Percentiles rank a stretch among this genome's conserved stretches.
phyloP scores from a whole-genome alignment of 2,797 vertebrate genomes.

The Nannoperca obscura region DNA sequence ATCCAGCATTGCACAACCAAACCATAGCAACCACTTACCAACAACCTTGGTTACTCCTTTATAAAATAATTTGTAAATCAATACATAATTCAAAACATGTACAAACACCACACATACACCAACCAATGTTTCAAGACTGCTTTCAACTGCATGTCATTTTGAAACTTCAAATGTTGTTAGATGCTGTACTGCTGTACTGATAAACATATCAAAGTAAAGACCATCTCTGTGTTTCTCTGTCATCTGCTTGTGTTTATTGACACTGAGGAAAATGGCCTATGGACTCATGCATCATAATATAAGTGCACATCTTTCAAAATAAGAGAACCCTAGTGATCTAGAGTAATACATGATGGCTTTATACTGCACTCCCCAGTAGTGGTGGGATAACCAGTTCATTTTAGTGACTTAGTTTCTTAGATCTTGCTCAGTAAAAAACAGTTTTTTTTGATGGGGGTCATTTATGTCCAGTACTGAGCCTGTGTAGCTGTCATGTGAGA shows the following conservation, averaged over 20 bases:
- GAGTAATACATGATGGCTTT: slow-evolving; percentile 1
- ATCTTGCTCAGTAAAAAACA: too few species aligned
- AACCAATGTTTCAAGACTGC: not conserved
- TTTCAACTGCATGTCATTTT: not conserved
- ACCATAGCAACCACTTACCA: not conserved
- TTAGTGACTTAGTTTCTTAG: too few species aligned
- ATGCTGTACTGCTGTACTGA: slow-evolving; percentile 6
- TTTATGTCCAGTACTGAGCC: too few species aligned
- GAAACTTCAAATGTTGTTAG: slow-evolving; percentile 2
- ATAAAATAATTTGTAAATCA: not conserved
- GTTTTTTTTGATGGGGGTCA: too few species aligned
- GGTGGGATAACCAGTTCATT: too few species aligned
- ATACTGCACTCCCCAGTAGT: not conserved
- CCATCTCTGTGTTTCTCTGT: slow-evolving; percentile 6
- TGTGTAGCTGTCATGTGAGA: too few species aligned
- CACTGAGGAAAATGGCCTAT: not conserved
- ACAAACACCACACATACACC: not conserved
- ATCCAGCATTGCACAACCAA: not conserved
- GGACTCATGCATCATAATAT: slow-evolving; percentile 21
- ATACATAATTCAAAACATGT: not conserved
- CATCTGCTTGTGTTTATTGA: slow-evolving; percentile 33
- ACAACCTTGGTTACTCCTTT: not conserved
- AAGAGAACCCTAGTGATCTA: not conserved
- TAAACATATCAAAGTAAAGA: slow-evolving; percentile 33
- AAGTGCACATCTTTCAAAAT: slow-evolving; percentile 11